Conservation (phyloP, 2,888 invertebrate species). For the Eumacrocentrus americanus region DNA sequence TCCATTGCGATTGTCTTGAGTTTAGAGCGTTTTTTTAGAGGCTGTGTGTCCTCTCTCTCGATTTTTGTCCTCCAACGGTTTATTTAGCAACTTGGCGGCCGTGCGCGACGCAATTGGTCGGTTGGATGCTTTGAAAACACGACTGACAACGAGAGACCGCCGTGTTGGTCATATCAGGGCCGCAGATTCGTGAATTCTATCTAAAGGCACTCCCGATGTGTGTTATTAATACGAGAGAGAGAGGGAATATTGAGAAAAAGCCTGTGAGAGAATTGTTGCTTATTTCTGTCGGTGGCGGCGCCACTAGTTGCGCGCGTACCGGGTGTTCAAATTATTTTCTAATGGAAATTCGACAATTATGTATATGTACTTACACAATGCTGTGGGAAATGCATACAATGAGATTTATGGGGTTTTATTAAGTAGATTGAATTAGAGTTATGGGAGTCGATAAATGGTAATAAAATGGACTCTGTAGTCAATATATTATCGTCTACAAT, state of each 20-base stretch:
- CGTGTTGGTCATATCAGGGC: conserved; percentile 23
- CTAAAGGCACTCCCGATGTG: neutral
- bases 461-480: too few relatives aligned
- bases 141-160: conserved; percentile 22
- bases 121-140: conserved; percentile 13
- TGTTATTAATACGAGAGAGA: neutral
- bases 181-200: neutral
- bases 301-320: neutral
- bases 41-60: too few relatives aligned
- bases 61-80: conserved; percentile 2
- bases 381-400: too few relatives aligned
- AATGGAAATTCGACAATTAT: too few relatives aligned
- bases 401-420: too few relatives aligned
- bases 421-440: too few relatives aligned
- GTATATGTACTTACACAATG: too few relatives aligned
- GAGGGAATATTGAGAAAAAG: neutral
- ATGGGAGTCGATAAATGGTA: too few relatives aligned
- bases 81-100: conserved; percentile 11
- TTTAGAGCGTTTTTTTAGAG: too few relatives aligned
- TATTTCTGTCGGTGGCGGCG: neutral
- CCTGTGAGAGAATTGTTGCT: neutral
- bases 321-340: neutral
- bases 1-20: too few relatives aligned
- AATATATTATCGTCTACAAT: too few relatives aligned
- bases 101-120: conserved; percentile 21